These are phyloP conservation scores for Otocyon megalotis DNA, from an alignment of 2,113 vertebrate genomes.

Conservation along the genomic window DNA sequence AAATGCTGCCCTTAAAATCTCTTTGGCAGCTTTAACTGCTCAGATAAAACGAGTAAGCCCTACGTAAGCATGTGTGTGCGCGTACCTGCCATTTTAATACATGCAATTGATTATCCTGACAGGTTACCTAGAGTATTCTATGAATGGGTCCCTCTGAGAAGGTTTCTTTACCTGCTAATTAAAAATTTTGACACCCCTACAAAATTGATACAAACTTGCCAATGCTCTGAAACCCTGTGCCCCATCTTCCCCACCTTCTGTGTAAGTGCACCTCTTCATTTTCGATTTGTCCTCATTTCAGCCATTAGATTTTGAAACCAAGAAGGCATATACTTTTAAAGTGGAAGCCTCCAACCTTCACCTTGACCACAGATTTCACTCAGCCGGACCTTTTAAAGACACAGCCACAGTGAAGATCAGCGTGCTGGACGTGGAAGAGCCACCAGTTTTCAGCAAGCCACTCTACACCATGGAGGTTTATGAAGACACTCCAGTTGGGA, in stretches of 20 bases:
- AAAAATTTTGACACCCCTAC: neutral
- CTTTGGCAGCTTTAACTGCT: neutral
- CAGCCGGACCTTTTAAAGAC: constrained; percentile 96
- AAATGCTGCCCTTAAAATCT: accelerated
- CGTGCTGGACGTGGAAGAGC: constrained; percentile 96
- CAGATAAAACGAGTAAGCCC: neutral
- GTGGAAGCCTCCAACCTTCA: constrained; percentile 97
- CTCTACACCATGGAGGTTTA: constrained; percentile 97
- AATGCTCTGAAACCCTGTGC: neutral
- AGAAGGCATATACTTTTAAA: constrained; percentile 98
- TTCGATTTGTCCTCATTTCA: constrained; percentile 80
- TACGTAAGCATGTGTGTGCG: neutral
- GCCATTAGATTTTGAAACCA: constrained; percentile 97
- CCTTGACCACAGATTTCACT: constrained; percentile 95
- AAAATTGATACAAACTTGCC: neutral
- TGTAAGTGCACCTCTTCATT: neutral
- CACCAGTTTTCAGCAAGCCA: constrained; percentile 96
- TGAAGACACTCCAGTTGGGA: constrained; percentile 95
- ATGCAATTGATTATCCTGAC: neutral
- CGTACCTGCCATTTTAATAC: neutral
- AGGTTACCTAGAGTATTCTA: neutral
- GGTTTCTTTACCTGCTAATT: neutral
- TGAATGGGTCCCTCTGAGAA: neutral
- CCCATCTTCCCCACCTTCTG: accelerated
- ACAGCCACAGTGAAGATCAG: constrained; percentile 98